These are phyloP conservation scores for Melolontha melolontha DNA, from an alignment of 2,888 invertebrate species.

Conservation along the genomic window DNA sequence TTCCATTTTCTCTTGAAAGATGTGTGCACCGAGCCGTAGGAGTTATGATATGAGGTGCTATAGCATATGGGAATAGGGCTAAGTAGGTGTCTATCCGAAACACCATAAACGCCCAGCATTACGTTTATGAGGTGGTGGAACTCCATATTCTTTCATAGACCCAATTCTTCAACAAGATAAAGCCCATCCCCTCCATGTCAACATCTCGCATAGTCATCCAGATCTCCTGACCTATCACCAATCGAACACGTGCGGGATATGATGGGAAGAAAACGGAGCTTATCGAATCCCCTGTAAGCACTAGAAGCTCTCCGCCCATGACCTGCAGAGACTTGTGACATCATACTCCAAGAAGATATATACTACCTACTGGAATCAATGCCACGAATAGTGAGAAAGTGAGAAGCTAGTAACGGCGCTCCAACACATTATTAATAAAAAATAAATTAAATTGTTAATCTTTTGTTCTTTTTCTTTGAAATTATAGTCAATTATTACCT, in stretches of 20 bases:
- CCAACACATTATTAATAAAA: conserved; percentile 11
- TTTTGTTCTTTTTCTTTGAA: conserved; percentile 8
- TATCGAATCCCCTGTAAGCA: conserved; percentile 6
- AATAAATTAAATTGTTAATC: conserved; percentile 1
- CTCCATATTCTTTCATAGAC: too few relatives aligned
- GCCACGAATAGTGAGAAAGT: conserved; percentile 6
- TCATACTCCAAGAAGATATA: background rate
- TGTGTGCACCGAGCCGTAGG: too few relatives aligned
- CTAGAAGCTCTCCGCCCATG: background rate
- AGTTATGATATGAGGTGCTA: background rate
- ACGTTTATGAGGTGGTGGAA: too few relatives aligned
- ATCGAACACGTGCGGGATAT: conserved; percentile 2
- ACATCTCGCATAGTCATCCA: background rate
- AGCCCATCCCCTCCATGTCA: background rate
- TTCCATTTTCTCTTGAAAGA: too few relatives aligned
- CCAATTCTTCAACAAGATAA: too few relatives aligned
- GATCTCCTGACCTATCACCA: conserved; percentile 14
- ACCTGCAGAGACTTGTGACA: background rate
- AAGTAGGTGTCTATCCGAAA: too few relatives aligned
- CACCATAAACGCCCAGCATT: too few relatives aligned
- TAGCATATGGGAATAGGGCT: background rate
- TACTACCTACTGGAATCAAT: background rate
- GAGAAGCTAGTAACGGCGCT: background rate
- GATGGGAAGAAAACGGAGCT: background rate
- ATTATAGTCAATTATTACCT: conserved; percentile 22